A percentile compares a stretch with the other conserved stretches of the same genome.
Evolutionary conservation across 2,888 invertebrate species (phyloP).

Genomic region (Hetaerina titia): DNA sequence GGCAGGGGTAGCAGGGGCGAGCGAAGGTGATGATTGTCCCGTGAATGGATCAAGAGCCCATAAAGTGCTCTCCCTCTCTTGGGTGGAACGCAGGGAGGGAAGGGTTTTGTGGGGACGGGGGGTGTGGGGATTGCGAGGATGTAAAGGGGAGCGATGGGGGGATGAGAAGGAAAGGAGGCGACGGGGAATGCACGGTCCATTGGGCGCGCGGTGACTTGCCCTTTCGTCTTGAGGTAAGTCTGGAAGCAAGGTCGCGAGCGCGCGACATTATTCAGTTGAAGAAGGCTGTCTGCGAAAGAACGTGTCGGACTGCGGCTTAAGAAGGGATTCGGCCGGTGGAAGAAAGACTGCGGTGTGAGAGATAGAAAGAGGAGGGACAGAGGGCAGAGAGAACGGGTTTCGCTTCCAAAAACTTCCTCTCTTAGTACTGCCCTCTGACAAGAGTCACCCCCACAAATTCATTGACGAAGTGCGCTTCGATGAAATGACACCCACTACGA

Average conservation of each 20-base stretch:
- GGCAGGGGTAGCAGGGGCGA: background rate
- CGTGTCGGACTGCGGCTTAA: background rate
- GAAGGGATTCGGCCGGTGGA: background rate
- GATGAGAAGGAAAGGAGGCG: background rate
- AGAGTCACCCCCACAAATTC: background rate
- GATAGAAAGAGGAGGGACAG: background rate
- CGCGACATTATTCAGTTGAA: background rate
- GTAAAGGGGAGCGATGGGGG: background rate
- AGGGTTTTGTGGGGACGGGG: background rate
- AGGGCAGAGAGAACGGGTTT: too few relatives aligned
- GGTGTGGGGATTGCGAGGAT: background rate
- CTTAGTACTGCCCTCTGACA: background rate
- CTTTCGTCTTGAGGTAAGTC: background rate
- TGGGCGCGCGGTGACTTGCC: background rate
- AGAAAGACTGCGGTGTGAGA: background rate
- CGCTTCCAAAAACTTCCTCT: background rate
- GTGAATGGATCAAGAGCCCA: background rate
- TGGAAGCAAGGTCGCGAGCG: background rate
- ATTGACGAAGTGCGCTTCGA: too few relatives aligned
- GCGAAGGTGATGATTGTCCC: background rate
- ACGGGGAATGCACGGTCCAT: background rate
- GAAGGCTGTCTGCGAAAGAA: background rate
- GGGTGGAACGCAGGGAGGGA: background rate
- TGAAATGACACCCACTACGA: too few relatives aligned
- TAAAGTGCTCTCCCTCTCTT: background rate